Conservation (phyloP, 2,888 invertebrate genomes). For the Napeogenes inachia region DNA sequence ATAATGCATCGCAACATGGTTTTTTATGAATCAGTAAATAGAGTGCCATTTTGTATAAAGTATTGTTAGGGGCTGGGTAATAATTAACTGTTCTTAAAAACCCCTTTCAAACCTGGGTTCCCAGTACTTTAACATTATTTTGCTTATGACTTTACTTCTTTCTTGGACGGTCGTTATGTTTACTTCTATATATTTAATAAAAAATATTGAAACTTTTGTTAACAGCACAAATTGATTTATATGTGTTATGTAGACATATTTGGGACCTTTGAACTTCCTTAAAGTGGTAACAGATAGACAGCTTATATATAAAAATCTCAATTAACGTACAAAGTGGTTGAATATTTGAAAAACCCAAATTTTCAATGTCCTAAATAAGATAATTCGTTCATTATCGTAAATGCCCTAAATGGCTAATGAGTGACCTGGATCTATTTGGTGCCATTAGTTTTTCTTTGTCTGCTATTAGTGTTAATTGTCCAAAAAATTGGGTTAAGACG, state of each 20-base stretch:
- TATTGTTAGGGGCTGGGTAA: not conserved
- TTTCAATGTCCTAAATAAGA: not conserved
- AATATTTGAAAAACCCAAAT: not conserved
- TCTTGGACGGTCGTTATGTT: too few species aligned
- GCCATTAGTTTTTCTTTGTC: conserved; percentile 61
- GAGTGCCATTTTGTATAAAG: not conserved
- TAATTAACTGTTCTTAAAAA: not conserved
- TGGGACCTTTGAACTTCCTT: too few species aligned
- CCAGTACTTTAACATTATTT: not conserved
- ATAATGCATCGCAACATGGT: conserved; percentile 16
- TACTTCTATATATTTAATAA: too few species aligned
- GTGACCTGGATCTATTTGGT: conserved; percentile 54
- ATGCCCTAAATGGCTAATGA: conserved; percentile 29
- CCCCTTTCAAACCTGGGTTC: not conserved
- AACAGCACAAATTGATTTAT: too few species aligned
- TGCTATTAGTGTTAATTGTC: conserved; percentile 59
- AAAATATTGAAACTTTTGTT: too few species aligned
- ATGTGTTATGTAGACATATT: too few species aligned
- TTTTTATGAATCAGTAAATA: conserved; percentile 2
- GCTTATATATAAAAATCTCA: too few species aligned
- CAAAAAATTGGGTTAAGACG: conserved; percentile 53
- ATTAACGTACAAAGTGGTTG: conserved; percentile 51
- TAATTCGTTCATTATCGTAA: conserved; percentile 23
- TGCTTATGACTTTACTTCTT: too few species aligned
- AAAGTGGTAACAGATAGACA: too few species aligned